A percentile compares a stretch with the other conserved stretches of the same genome.
Evolutionary conservation across 2,113 vertebrate genomes (phyloP).

Genomic region (Laticauda colubrina): DNA sequence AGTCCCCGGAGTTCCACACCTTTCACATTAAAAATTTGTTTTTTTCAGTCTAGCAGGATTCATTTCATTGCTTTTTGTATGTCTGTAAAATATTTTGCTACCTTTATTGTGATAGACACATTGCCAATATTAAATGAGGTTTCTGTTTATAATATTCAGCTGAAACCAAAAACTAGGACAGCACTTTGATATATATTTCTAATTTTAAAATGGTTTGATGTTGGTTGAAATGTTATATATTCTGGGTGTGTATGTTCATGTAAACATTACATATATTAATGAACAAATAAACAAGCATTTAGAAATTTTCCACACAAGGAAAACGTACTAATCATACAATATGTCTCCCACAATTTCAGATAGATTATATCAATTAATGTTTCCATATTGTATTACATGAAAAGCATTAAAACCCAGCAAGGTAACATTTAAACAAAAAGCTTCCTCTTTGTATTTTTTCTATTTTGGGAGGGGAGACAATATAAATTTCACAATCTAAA

Average conservation of each 20-base stretch:
- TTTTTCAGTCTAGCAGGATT: slow-evolving; percentile 12
- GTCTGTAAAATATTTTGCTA: slow-evolving; percentile 4
- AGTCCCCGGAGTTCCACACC: slow-evolving; percentile 7
- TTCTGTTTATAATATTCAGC: slow-evolving; percentile 2
- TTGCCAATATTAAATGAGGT: slow-evolving; percentile 11
- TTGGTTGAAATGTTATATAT: background rate
- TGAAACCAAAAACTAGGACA: background rate
- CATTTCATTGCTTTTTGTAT: slow-evolving; percentile 6
- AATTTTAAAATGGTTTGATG: background rate
- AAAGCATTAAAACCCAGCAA: background rate
- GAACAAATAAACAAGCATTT: background rate
- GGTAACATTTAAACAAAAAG: background rate
- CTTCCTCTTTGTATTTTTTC: background rate
- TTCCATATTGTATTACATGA: background rate
- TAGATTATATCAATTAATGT: background rate
- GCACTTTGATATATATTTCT: background rate
- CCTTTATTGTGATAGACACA: slow-evolving; percentile 2
- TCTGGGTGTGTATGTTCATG: background rate
- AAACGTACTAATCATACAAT: background rate
- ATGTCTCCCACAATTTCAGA: background rate
- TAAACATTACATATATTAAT: background rate
- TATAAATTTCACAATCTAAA: background rate
- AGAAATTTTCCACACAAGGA: background rate
- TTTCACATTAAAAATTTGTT: slow-evolving; percentile 26
- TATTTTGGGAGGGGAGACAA: background rate